Evolutionary conservation across 2,888 invertebrate genomes (phyloP).

Genomic region (Choreutis nemorana): DNA sequence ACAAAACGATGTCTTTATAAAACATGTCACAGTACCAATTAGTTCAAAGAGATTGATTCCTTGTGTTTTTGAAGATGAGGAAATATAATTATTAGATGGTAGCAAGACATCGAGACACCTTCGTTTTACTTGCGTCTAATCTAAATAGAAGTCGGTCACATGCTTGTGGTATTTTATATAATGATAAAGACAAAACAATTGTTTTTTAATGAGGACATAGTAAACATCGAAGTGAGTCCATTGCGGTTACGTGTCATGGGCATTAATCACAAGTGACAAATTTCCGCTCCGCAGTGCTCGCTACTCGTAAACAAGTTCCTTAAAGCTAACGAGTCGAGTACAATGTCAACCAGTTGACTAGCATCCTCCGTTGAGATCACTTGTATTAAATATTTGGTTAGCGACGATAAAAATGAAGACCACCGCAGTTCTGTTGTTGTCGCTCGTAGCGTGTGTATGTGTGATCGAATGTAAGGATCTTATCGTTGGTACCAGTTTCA

Average conservation of each 20-base stretch:
- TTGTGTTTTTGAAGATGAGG: neutral
- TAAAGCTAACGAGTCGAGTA: constrained; percentile 12
- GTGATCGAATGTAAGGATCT: constrained; percentile 42
- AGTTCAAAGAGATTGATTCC: neutral
- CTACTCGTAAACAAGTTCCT: constrained; percentile 36
- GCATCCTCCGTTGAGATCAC: constrained; percentile 25
- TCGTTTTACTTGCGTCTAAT: no score
- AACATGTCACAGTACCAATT: neutral
- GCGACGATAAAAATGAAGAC: constrained; percentile 44
- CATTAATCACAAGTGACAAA: no score
- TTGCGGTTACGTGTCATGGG: no score
- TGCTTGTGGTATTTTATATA: no score
- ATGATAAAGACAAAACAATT: no score
- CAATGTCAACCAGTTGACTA: constrained; percentile 25
- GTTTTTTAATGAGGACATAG: no score
- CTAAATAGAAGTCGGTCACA: no score
- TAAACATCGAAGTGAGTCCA: no score
- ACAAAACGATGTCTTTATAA: neutral
- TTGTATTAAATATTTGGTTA: no score
- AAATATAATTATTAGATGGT: neutral
- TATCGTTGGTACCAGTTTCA: constrained; percentile 52
- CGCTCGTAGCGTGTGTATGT: constrained; percentile 32
- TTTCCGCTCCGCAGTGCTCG: no score
- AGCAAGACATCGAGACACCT: no score
- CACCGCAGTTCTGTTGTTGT: constrained; percentile 27